These are phyloP conservation scores for Garra rufa DNA, from an alignment of 2,113 vertebrate genomes.

Conservation along the genomic window DNA sequence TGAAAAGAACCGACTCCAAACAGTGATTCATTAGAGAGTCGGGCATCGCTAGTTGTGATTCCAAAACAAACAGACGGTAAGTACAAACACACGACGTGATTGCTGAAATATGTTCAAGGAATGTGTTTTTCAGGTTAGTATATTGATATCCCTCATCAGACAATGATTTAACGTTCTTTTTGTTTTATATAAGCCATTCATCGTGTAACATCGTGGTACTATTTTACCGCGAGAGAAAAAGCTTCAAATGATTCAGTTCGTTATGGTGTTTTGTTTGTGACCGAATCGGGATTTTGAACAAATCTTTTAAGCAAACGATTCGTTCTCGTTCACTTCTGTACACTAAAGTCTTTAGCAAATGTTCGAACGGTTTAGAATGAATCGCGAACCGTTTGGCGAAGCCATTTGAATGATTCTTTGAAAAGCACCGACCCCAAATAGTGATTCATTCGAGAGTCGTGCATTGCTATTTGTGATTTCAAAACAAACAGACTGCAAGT, in stretches of 20 bases:
- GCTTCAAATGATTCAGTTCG: neutral
- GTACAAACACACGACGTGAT: neutral
- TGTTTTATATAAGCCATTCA: neutral
- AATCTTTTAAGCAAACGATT: neutral
- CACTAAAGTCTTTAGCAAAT: neutral
- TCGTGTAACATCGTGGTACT: no score
- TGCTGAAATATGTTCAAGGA: neutral
- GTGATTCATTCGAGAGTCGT: neutral
- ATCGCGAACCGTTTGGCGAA: neutral
- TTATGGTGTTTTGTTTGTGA: neutral
- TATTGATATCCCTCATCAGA: neutral
- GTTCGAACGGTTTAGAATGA: neutral
- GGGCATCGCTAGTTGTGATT: neutral
- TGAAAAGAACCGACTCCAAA: neutral
- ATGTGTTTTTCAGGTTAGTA: neutral
- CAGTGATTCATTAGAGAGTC: neutral
- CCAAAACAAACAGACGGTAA: neutral
- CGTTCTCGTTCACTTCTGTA: neutral
- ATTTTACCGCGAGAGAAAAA: neutral
- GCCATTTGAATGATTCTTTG: neutral
- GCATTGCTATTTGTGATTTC: neutral
- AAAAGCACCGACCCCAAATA: neutral
- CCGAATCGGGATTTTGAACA: neutral
- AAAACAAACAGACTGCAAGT: neutral
- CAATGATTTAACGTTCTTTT: neutral